Evolutionary conservation across 1,140 invertebrate species (phyloP).

Genomic region (Bactericera cockerelli): DNA sequence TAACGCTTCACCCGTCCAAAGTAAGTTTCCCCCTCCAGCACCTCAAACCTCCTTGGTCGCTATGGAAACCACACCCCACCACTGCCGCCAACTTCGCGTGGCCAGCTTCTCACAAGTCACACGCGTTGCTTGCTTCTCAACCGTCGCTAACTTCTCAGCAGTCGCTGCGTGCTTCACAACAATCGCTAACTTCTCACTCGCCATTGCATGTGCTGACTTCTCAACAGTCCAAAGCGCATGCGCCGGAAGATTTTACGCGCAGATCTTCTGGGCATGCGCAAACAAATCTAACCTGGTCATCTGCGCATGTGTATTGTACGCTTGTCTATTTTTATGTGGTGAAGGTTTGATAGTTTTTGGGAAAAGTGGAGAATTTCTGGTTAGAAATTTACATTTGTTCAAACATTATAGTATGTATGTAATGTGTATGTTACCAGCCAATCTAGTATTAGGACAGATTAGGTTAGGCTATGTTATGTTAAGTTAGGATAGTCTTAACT

Average conservation of each 20-base stretch:
- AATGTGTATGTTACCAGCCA: no score
- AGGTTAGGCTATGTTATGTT: no score
- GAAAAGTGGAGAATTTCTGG: no score
- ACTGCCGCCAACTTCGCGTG: conserved; percentile 1
- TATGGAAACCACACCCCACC: conserved; percentile 5
- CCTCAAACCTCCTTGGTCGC: conserved; percentile 21
- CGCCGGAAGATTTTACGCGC: neutral
- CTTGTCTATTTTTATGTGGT: conserved; percentile 6
- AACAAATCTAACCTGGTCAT: neutral
- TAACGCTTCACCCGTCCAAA: conserved; percentile 63
- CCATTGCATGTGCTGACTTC: neutral
- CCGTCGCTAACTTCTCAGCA: no score
- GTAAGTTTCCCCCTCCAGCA: conserved; percentile 32
- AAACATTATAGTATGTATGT: no score
- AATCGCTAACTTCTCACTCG: no score
- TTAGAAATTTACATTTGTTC: no score
- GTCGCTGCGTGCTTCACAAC: no score
- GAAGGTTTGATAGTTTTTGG: conserved; percentile 20
- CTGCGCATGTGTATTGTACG: neutral
- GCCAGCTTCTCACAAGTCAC: neutral
- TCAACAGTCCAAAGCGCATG: neutral
- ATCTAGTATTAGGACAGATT: no score
- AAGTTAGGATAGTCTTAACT: no score
- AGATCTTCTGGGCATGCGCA: neutral
- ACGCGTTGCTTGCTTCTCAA: neutral